These are phyloP conservation scores for Drosophila kikkawai DNA, from an alignment of 1,140 invertebrate genomes.

Conservation along the genomic window DNA sequence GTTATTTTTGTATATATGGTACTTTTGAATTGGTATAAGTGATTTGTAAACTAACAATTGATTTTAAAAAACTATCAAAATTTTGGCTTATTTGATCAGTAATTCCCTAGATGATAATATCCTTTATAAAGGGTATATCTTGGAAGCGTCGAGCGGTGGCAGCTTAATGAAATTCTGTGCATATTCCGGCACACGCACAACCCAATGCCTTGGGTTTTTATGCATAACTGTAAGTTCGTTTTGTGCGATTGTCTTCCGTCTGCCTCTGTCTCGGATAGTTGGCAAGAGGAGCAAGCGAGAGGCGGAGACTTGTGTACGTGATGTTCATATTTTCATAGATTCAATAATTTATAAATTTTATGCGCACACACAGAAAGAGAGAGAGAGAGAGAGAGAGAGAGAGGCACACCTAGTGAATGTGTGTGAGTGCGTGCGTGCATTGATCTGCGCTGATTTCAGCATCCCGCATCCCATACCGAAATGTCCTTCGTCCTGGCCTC, in stretches of 20 bases:
- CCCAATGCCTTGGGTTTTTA: conserved; percentile 28
- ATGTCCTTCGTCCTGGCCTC: conserved; percentile 12
- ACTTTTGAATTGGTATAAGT: too few species aligned
- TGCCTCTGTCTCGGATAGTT: conserved; percentile 53
- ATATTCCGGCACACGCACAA: conserved; percentile 64
- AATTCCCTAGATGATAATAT: background rate
- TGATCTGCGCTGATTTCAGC: conserved; percentile 71
- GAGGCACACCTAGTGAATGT: conserved; percentile 5
- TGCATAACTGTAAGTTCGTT: conserved; percentile 74
- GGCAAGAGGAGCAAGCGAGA: conserved; percentile 6
- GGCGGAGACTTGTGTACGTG: conserved; percentile 60
- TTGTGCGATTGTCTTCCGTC: conserved; percentile 66
- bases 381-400: too few species aligned
- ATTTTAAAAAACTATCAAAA: too few species aligned
- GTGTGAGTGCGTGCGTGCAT: conserved; percentile 49
- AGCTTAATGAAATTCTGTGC: conserved; percentile 80
- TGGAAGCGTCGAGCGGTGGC: conserved; percentile 35
- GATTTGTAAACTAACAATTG: too few species aligned
- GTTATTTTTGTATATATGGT: too few species aligned
- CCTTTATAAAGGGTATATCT: background rate
- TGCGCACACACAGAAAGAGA: conserved; percentile 36
- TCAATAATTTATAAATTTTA: conserved; percentile 83
- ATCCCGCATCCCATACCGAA: conserved; percentile 22
- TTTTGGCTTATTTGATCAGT: too few species aligned
- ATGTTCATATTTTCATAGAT: conserved; percentile 84